These are phyloP conservation scores for Atlantisia rogersi DNA, from an alignment of 2,113 vertebrate species.

Conservation along the genomic window DNA sequence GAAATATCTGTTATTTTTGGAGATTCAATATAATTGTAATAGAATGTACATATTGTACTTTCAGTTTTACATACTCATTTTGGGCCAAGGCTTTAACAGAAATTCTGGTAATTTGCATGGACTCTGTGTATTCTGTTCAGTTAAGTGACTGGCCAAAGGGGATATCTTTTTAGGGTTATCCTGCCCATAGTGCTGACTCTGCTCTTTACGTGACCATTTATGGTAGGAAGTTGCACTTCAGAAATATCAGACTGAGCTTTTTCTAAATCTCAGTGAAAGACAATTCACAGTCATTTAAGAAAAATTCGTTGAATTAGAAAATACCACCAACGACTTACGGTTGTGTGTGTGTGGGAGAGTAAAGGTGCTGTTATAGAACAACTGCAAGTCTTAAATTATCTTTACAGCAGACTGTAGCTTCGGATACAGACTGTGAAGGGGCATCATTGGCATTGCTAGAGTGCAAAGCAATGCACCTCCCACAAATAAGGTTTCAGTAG, in stretches of 20 bases:
- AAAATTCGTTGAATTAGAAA: slow-evolving; percentile 64
- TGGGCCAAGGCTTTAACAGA: slow-evolving; percentile 62
- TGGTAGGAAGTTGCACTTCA: slow-evolving; percentile 56
- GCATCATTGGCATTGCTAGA: slow-evolving; percentile 28
- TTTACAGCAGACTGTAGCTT: neutral
- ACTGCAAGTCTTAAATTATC: slow-evolving; percentile 6
- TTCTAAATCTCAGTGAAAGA: slow-evolving; percentile 64
- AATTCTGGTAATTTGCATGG: slow-evolving; percentile 65
- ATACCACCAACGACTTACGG: slow-evolving; percentile 40
- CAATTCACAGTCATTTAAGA: slow-evolving; percentile 68
- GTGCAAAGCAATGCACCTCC: slow-evolving; percentile 2
- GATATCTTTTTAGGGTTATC: slow-evolving; percentile 31
- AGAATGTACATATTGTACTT: slow-evolving; percentile 63
- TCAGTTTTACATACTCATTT: slow-evolving; percentile 74
- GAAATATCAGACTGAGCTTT: neutral
- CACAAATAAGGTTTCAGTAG: slow-evolving; percentile 39
- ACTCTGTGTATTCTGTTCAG: neutral
- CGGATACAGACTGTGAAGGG: neutral
- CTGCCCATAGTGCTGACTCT: slow-evolving; percentile 49
- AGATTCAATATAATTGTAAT: slow-evolving; percentile 27
- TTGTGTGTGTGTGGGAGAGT: neutral
- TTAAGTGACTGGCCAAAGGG: slow-evolving; percentile 4
- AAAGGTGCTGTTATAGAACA: neutral
- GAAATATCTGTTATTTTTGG: slow-evolving; percentile 57
- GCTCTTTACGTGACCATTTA: slow-evolving; percentile 64